These are phyloP conservation scores for Drosophila rubida DNA, from an alignment of 2,888 invertebrate species.

Conservation along the genomic window DNA sequence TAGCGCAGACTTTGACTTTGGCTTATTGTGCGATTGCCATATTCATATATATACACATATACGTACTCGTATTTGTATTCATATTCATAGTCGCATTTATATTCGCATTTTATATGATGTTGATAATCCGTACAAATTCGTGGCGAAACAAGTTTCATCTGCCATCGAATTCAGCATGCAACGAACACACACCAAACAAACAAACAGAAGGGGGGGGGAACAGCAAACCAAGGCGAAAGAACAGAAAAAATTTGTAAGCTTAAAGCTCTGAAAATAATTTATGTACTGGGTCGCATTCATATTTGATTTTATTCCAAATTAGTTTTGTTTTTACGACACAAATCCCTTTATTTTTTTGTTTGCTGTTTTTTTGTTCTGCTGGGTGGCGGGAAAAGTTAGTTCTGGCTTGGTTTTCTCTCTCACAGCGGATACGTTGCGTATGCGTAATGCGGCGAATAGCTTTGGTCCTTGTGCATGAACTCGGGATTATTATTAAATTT, in stretches of 20 bases:
- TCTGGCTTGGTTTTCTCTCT: background rate
- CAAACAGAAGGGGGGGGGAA: too few relatives aligned
- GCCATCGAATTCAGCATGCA: conserved; percentile 1
- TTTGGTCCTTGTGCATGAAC: conserved; percentile 27
- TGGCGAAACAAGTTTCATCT: conserved; percentile 11
- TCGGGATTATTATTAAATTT: conserved; percentile 70
- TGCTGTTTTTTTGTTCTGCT: conserved; percentile 3
- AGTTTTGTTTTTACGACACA: conserved; percentile 61
- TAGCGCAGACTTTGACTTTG: background rate
- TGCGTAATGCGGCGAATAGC: conserved; percentile 26
- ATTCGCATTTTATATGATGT: conserved; percentile 16
- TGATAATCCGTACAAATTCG: conserved; percentile 23
- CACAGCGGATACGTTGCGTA: conserved; percentile 29
- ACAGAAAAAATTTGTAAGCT: conserved; percentile 47
- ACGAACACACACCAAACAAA: background rate
- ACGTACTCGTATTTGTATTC: background rate
- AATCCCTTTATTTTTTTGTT: conserved; percentile 32
- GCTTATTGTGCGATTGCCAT: background rate
- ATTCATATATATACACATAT: background rate
- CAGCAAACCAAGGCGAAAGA: background rate
- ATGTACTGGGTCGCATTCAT: conserved; percentile 46
- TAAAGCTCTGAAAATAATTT: conserved; percentile 47
- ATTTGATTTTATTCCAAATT: conserved; percentile 68
- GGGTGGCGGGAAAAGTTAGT: too few relatives aligned
- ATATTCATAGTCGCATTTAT: conserved; percentile 10